Evolutionary conservation across 2,797 vertebrate genomes (phyloP), one percentile per base, ranked within the genome.

Genomic region (Oryzias dopingdopingensis): DNA sequence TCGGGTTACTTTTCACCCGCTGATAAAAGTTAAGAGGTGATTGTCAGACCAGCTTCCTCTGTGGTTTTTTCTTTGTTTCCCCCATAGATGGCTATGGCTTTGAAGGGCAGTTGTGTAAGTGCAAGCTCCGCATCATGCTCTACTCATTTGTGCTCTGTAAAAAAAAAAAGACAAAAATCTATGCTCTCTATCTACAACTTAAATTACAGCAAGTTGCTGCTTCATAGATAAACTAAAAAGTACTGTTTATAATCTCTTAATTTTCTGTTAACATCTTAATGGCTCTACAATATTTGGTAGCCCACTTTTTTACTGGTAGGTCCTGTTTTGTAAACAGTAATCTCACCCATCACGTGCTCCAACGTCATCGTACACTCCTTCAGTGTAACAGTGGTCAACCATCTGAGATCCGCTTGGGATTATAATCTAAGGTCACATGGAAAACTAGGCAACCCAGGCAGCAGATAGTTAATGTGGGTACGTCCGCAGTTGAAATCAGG

Each of bases 51-150:
- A 88, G 85, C 88, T 86, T 86, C 84, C 78, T 83, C 86, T 87
- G 84, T 88, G 85, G 82, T 76, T 54, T 82, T 85, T 79, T 88
- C 80, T 83, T 84, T 82, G 80, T 85, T 75, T 88, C 81, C 10
- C 32, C 32, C 85, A 60, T 80, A 81, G 88, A 91, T 92, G 91
- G 91, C 91, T 93, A 91, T 92, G 91, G 91, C 91, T 93, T 91
- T 89, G 89, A 86, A 90, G 81, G 83, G 88, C 83, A 86, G 84
- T 86, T 83, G 83, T 84, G 73, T 83, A 84, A 81, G 86, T 87
- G 86, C 88, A 89, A 89, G 81, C 82, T 71, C 74, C 79, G 77
- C 76, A 26, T 87, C 84, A 77, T 29, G 65, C 55, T 82, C 79
- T 77, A 62, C 62, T 79, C 67, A 66, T 74, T 87, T 88, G 87